phyloP scores from a whole-genome alignment of 2,888 invertebrate genomes.

The Camponotus fellah region DNA sequence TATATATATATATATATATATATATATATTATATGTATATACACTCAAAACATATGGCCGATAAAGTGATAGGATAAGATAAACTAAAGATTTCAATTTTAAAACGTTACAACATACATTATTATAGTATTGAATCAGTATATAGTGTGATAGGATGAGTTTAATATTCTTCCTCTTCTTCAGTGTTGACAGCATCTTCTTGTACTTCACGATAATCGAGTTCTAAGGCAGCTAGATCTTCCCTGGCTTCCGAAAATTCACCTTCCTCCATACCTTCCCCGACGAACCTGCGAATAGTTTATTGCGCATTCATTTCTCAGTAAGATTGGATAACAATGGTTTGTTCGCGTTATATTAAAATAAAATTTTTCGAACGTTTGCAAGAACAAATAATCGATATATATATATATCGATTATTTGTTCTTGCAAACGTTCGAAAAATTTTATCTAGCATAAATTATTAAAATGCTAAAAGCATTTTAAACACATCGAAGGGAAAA shows the following conservation, averaged over 20 bases:
- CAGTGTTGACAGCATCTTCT: conserved; percentile 77
- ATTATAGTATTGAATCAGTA: conserved; percentile 11
- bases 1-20: background rate
- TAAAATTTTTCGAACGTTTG: background rate
- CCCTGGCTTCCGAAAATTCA: conserved; percentile 80
- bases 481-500: background rate
- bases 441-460: too few species aligned
- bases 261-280: conserved; percentile 82
- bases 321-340: background rate
- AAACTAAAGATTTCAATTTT: conserved; percentile 3
- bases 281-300: conserved; percentile 73
- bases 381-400: background rate
- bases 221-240: conserved; percentile 80
- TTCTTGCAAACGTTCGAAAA: too few species aligned
- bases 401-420: too few species aligned
- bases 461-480: background rate
- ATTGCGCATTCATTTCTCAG: background rate
- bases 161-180: conserved; percentile 79
- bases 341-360: background rate
- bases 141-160: background rate
- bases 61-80: background rate
- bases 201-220: conserved; percentile 81
- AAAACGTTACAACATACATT: conserved; percentile 36
- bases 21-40: background rate
- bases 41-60: background rate